Evolutionary conservation across 2,797 vertebrate genomes (phyloP), one percentile per base, ranked within the genome.

Genomic region (Miichthys miiuy): DNA sequence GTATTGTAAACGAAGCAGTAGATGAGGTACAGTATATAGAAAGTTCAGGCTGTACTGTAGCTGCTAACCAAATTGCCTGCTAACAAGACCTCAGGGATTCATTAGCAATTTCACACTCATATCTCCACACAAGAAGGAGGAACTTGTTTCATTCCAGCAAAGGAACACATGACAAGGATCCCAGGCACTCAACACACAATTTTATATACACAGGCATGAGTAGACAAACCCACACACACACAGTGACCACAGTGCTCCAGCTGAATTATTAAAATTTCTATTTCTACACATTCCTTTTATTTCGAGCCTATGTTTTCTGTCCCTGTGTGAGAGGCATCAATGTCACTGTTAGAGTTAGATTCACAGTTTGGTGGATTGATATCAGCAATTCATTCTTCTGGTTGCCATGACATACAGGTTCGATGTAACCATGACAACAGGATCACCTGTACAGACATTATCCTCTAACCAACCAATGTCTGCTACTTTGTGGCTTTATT

Each of bases 351-450:
- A 76, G 57, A 54, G 52, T 27, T 50, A 20, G 41, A 47, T 61
- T 86, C 51, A 57, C 34, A 27, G 17, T 44, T 68, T 68, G 42
- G 52, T 78, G 69, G 70, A 83, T 60, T 46, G 51, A 77, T 57
- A 76, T 74, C 54, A 58, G 66, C 75, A 70, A 64, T 52, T 79
- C 74, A 67, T 75, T 73, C 68, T 2, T 77, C 70, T 75, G 79
- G 79, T 83, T 83, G 80, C 86, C 80, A 65, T 76, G 75, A 77
- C 65, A 67, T 75, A 71, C 75, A 82, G 68, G 75, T 72, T 70
- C 60, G 54, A 68, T 64, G 91, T 93, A 83, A 84, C 90, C 89
- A 91, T 92, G 91, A 87, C 87, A 91, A 92, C 87, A 67, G 42
- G 42, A 85, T 83, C 83, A 86, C 69, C 81, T 83, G 82, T 81